Evolutionary conservation across 2,888 invertebrate genomes (phyloP), one percentile per base, ranked within the genome.

Genomic region (Leuctra nigra): DNA sequence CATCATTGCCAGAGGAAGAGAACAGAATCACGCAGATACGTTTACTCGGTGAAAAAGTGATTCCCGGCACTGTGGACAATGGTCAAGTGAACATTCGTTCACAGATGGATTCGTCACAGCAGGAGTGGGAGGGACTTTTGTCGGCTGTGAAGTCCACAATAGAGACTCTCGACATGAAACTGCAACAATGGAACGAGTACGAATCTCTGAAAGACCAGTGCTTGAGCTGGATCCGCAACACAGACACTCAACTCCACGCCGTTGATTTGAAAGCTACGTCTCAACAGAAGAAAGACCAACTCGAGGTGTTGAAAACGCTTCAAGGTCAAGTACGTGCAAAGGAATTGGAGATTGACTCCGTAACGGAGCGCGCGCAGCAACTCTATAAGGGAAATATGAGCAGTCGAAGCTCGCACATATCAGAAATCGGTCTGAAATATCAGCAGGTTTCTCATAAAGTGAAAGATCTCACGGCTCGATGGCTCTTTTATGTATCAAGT

Each of bases 161-260:
- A 47, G 86, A 87, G 64, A 77, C 81, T 1, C 75, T 96, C 54
- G 90, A 94, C 70, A 81, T 78, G 47, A 91, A 93, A 69, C 77
- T 95, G 50, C 85, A 87, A 66, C 90, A 91, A 67, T 96, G 95
- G 95, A 83, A 85, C 55, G 93, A 94, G 67, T 95, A 92, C 68
- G 96, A 96, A 69, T 78, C 80, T 18, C 76, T 90, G 66, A 89
- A 90, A 69, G 93, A 94, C 65, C 83, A 86, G 61, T 91, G 93
- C 64, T 75, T 90, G 57, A 73, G 80, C 29, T 96, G 95, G 95
- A 83, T 96, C 55, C 81, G 91, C 60, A 87, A 90, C 59, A 87
- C 90, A 0, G 95, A 96, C 66, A 87, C 84, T 18, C 86, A 86
- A 69, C 77, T 96, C 22, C 93, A 93, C 69, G 87, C 90, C 13